These are phyloP conservation scores for Micoletzkya japonica DNA, from an alignment of 2,888 invertebrate species.

Conservation along the genomic window DNA sequence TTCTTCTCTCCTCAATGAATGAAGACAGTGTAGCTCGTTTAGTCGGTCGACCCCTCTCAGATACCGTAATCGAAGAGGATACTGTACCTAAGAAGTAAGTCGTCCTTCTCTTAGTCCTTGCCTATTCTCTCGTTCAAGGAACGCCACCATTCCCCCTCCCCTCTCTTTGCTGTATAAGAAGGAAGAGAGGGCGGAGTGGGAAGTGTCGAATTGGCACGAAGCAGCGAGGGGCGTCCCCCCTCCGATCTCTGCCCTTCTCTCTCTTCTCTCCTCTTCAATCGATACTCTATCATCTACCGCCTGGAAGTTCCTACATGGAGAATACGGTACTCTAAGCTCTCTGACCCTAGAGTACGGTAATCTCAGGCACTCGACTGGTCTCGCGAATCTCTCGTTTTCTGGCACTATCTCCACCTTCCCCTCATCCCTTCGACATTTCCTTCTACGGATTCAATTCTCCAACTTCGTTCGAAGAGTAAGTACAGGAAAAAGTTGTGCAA, in stretches of 20 bases:
- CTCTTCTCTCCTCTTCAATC: conserved; percentile 9
- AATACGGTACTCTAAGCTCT: not conserved
- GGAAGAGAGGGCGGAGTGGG: not conserved
- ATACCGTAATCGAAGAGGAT: conserved; percentile 3
- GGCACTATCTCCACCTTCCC: not conserved
- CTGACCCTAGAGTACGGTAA: not conserved
- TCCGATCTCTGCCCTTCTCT: conserved; percentile 21
- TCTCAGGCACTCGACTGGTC: not conserved
- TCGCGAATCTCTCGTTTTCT: not conserved
- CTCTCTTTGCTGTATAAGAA: too few species aligned
- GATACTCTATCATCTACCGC: not conserved
- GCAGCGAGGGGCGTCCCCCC: too few species aligned
- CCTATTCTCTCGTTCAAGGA: too few species aligned
- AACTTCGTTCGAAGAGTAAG: too few species aligned
- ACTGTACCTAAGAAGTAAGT: not conserved
- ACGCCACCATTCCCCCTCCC: too few species aligned
- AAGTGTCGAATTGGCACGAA: not conserved
- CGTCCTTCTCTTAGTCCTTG: too few species aligned
- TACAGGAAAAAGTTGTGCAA: too few species aligned
- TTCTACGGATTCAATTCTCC: too few species aligned
- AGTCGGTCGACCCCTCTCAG: too few species aligned
- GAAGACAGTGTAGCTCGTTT: too few species aligned
- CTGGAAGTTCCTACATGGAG: conserved; percentile 6
- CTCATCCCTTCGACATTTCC: too few species aligned
- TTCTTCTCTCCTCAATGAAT: conserved; percentile 7